phyloP scores from a whole-genome alignment of 1,140 invertebrate genomes.

The Heliconius congener region DNA sequence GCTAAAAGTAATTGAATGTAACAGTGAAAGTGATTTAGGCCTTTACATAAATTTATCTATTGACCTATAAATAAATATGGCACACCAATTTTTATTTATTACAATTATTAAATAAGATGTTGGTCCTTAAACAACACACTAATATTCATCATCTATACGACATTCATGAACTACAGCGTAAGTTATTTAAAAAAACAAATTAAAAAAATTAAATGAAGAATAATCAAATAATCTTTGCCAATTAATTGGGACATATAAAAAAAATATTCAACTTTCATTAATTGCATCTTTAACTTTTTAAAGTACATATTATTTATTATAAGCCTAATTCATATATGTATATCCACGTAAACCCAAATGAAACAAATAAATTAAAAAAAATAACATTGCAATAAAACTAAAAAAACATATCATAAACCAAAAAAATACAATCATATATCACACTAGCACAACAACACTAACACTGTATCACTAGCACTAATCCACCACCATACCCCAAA shows the following conservation, averaged over 20 bases:
- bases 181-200: neutral
- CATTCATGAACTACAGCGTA: neutral
- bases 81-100: slow-evolving; percentile 21
- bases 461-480: slow-evolving; percentile 5
- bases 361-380: neutral
- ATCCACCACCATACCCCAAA: neutral
- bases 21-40: slow-evolving; percentile 21
- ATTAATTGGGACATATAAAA: neutral
- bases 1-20: neutral
- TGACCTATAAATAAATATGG: slow-evolving; percentile 31
- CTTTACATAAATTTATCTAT: slow-evolving; percentile 16
- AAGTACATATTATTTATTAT: no score
- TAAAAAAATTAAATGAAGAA: neutral
- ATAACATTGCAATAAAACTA: neutral
- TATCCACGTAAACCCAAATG: neutral
- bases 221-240: neutral
- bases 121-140: slow-evolving; percentile 30
- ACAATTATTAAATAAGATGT: neutral
- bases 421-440: neutral
- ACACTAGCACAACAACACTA: neutral
- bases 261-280: no score
- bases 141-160: slow-evolving; percentile 15
- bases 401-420: neutral
- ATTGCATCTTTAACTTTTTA: no score
- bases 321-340: no score